Conservation (phyloP, 2,888 invertebrate genomes). For the Eupithecia subfuscata region DNA sequence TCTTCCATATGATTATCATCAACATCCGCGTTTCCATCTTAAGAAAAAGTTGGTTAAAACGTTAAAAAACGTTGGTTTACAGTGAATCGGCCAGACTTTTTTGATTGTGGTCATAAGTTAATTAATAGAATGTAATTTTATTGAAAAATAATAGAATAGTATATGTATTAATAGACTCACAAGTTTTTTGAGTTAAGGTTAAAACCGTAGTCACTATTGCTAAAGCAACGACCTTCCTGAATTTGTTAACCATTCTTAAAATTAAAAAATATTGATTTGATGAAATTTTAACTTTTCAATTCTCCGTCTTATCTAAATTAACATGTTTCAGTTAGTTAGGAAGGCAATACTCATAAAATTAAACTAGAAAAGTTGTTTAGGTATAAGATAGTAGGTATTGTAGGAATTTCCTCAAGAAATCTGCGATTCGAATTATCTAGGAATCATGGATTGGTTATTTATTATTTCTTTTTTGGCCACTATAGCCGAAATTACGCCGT, state of each 20-base stretch:
- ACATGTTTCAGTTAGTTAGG: conserved; percentile 24
- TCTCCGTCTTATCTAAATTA: conserved; percentile 26
- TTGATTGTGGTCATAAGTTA: not conserved
- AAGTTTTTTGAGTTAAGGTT: not conserved
- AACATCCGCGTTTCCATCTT: not conserved
- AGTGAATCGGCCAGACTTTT: not conserved
- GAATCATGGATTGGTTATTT: conserved; percentile 36
- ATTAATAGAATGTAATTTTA: not conserved
- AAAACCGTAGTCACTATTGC: conserved; percentile 7
- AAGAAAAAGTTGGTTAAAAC: not conserved
- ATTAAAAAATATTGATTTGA: not conserved
- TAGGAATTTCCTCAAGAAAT: conserved; percentile 1
- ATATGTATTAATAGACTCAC: not conserved
- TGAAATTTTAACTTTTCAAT: conserved; percentile 1
- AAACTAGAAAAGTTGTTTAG: conserved; percentile 9
- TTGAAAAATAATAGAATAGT: not conserved
- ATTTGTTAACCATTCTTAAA: conserved; percentile 17
- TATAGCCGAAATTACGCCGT: conserved; percentile 22
- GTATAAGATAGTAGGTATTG: not conserved
- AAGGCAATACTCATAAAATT: conserved; percentile 47
- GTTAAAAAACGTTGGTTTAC: not conserved
- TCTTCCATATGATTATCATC: not conserved
- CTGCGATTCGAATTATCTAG: conserved; percentile 12
- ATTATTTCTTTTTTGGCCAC: conserved; percentile 21
- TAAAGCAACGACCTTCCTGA: not conserved